These are phyloP conservation scores for Hyposoter didymator DNA, from an alignment of 2,888 invertebrate genomes.

Conservation along the genomic window DNA sequence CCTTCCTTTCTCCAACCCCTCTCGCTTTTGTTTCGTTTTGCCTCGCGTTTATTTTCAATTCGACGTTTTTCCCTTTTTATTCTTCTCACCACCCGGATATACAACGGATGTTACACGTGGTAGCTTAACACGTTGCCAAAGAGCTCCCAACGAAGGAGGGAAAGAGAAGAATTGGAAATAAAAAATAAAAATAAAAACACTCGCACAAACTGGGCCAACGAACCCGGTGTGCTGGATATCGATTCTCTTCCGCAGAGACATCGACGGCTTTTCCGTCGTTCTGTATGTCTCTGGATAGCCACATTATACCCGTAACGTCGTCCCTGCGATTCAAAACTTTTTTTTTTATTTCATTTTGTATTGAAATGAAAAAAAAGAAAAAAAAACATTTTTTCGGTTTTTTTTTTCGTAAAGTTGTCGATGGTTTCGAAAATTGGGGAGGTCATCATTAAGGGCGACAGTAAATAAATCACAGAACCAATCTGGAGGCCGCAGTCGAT, in stretches of 20 bases:
- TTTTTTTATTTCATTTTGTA: neutral
- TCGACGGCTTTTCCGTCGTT: conserved; percentile 17
- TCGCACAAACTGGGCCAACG: conserved; percentile 61
- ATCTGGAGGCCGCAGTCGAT: neutral
- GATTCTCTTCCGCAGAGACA: conserved; percentile 56
- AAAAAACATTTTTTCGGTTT: neutral
- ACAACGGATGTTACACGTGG: conserved; percentile 46
- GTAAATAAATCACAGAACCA: neutral
- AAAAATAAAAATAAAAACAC: conserved; percentile 11
- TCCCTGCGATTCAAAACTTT: conserved; percentile 11
- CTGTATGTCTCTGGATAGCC: neutral
- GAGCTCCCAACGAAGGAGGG: neutral
- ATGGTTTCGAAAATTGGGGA: no score
- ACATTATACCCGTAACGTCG: conserved; percentile 33
- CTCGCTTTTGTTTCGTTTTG: conserved; percentile 47
- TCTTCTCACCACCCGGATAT: conserved; percentile 38
- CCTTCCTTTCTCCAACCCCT: conserved; percentile 24
- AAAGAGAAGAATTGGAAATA: neutral
- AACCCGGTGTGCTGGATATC: conserved; percentile 60
- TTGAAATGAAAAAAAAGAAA: neutral
- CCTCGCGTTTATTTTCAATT: conserved; percentile 51
- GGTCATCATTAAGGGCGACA: no score
- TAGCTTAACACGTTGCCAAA: conserved; percentile 27
- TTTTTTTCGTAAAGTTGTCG: neutral
- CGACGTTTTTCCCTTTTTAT: conserved; percentile 51